A percentile compares a stretch with the other conserved stretches of the same genome.
Conservation (phyloP, 2,113 vertebrate species). For the Sylvia atricapilla region DNA sequence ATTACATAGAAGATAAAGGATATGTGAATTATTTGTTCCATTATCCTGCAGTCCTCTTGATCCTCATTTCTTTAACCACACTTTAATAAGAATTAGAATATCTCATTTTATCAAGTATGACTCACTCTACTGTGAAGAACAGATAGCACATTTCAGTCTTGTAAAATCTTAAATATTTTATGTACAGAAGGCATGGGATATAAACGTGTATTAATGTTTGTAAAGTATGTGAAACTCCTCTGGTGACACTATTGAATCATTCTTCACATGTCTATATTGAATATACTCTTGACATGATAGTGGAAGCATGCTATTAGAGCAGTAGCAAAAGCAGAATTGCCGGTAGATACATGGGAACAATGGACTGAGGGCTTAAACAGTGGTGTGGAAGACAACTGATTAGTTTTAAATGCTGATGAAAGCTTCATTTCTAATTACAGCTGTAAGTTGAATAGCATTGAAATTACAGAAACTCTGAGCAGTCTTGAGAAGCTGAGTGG, state of each 20-base stretch:
- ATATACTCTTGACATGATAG: background rate
- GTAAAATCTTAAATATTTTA: background rate
- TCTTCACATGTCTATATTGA: background rate
- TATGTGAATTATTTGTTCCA: background rate
- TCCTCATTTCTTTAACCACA: background rate
- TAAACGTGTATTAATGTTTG: background rate
- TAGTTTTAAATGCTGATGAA: background rate
- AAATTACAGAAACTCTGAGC: background rate
- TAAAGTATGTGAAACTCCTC: background rate
- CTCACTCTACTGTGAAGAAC: background rate
- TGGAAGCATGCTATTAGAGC: background rate
- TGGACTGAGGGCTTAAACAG: background rate
- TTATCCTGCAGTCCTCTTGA: background rate
- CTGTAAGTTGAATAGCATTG: background rate
- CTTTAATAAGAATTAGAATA: background rate
- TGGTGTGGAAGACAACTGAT: background rate
- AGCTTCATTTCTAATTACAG: background rate
- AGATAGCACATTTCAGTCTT: background rate
- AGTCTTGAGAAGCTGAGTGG: background rate
- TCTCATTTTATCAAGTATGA: background rate
- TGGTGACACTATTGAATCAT: background rate
- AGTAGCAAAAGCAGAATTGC: background rate
- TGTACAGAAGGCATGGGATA: background rate
- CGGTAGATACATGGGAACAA: background rate
- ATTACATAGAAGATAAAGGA: conserved; percentile 18